Conservation (phyloP, 2,888 invertebrate genomes). For the Mythimna albipuncta region DNA sequence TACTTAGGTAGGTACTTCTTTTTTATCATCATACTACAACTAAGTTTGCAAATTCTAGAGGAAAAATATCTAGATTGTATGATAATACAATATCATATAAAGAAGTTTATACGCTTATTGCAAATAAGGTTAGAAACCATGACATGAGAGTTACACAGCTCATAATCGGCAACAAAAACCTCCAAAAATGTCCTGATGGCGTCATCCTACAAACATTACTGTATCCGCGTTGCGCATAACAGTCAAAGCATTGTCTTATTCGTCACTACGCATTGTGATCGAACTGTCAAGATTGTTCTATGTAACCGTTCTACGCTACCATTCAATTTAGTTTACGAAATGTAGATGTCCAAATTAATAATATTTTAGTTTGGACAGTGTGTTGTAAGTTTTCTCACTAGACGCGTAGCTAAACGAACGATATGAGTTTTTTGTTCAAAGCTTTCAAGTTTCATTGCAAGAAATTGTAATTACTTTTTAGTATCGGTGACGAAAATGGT, state of each 20-base stretch:
- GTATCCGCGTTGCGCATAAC: constrained; percentile 43
- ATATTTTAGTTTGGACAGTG: neutral
- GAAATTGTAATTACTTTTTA: neutral
- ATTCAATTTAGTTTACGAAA: neutral
- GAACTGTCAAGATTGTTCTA: constrained; percentile 22
- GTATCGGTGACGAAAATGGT: neutral
- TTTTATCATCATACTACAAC: too few relatives aligned
- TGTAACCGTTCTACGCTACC: neutral
- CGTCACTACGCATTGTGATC: constrained; percentile 15
- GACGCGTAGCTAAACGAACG: neutral
- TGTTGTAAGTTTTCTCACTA: neutral
- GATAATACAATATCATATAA: too few relatives aligned
- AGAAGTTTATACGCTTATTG: neutral
- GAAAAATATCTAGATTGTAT: too few relatives aligned
- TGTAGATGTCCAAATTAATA: neutral
- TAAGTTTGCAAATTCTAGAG: too few relatives aligned
- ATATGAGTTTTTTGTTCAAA: neutral
- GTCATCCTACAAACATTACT: constrained; percentile 61
- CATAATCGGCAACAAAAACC: constrained; percentile 20
- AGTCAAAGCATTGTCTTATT: constrained; percentile 66
- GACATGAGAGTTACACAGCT: neutral
- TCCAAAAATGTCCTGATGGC: constrained; percentile 71
- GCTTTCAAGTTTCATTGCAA: neutral
- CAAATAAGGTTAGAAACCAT: neutral
- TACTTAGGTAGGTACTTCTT: too few relatives aligned